phyloP scores from a whole-genome alignment of 2,888 invertebrate genomes.

The Cantharis rustica region DNA sequence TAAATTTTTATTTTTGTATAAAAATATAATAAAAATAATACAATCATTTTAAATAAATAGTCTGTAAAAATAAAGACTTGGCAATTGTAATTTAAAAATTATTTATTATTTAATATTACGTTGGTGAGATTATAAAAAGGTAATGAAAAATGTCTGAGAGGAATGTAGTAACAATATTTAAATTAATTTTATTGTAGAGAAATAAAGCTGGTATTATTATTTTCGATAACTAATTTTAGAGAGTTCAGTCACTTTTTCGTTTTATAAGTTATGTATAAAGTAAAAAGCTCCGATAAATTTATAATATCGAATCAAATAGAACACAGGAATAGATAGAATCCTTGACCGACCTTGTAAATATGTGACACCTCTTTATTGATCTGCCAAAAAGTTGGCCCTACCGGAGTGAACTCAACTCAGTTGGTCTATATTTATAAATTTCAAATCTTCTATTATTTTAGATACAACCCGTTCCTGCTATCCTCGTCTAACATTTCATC shows the following conservation, averaged over 20 bases:
- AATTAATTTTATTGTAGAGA: background rate
- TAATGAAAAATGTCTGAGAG: background rate
- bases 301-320: background rate
- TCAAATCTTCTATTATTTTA: background rate
- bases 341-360: slow-evolving; percentile 16
- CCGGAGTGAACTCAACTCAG: background rate
- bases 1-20: background rate
- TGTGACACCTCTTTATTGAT: slow-evolving; percentile 17
- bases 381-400: slow-evolving; percentile 13
- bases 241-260: background rate
- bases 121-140: background rate
- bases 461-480: background rate
- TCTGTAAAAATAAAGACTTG: background rate
- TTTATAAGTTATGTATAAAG: background rate
- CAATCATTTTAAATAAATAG: background rate
- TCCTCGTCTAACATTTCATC: background rate
- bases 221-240: background rate
- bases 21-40: background rate
- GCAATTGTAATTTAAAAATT: background rate
- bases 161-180: background rate
- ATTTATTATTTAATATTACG: background rate
- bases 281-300: background rate
- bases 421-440: background rate
- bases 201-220: background rate
- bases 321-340: slow-evolving; percentile 5